Base-by-base conservation (phyloP, 2,797 vertebrate species). In the Melanotaenia parkinsoni region DNA sequence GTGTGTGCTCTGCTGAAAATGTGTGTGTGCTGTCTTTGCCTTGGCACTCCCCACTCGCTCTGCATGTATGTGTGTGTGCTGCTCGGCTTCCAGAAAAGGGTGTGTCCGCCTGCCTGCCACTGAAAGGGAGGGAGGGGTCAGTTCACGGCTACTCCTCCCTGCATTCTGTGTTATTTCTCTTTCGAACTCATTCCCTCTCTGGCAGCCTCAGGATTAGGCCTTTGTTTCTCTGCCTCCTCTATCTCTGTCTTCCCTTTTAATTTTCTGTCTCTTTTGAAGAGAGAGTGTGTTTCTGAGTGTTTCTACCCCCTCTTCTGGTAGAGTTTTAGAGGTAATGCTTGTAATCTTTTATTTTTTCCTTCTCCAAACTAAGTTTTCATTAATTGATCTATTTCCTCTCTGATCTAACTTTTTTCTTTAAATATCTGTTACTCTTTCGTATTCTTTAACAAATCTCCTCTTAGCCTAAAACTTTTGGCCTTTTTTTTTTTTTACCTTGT, bases 101-200 rank as follows among this genome's bases (percentile, higher is more conserved):
- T 94, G 94, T 95, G 94, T 91, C 93, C 26, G 88, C 85, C 91
- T 89, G 86, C 81, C 87, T 90, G 78, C 87, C 51, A 45, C 81
- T 91, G 89, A 89, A 74, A 89, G 85, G 77, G 90, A 93, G 91
- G 93, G 93, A 92, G 93, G 91, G 91, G 92, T 82, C 86, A 93
- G 70, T 76, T 85, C 87, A 84, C 73, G 66, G 82, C 83, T 89
- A 89, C 91, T 94, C 93, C 94, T 93, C 92, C 92, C 91, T 92
- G 77, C 79, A 76, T 86, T 64, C 82, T 60, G 66, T 85, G 75
- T 84, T 89, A 87, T 87, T 89, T 87, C 86, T 91, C 89, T 82
- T 76, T 89, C 56, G 69, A 71, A 89, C 86, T 91, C 90, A 90
- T 89, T 90, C 89, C 87, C 89, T 91, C 86, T 85, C 69, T 84